Evolutionary conservation across 2,888 invertebrate species (phyloP), one percentile per base, ranked within the genome.

Genomic region (Pristionchus maxplancki): DNA sequence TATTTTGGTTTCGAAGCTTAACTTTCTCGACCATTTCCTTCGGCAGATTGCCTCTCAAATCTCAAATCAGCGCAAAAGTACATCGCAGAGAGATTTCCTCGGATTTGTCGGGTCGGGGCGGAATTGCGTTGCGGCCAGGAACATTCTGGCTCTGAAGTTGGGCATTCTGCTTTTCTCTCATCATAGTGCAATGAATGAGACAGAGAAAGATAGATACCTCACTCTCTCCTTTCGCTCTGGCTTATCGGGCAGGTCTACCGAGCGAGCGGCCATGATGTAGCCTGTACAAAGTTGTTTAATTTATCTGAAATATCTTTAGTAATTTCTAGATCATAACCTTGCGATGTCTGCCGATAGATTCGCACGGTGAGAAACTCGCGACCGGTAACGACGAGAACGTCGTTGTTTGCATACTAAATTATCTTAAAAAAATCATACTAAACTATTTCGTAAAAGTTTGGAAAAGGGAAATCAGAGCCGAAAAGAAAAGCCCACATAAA

Each of bases 1-100:
- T 9, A 44, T 44, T 44, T 44, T 44, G 44, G 44, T 44, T n/a
- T 44, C 11, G 44, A 44, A 44, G 44, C 44, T 11, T 44, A 40
- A 88, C 88, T 89, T 90, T 90, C 87, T 92, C 91, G 15, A 91
- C 91, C 20, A 92, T 31, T 34, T 91, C 34, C 74, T 90, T 91
- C 24, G 92, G 92, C 17, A 92, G 89, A 85, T 90, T 89, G 88
- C 92, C 92, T 81, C 90, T 90, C 82, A 92, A 71, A 89, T 81
- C 90, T 90, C 82, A 92, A 71, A 89, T 92, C 91, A 44, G 89
- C 92, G 4, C 89, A 88, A 91, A n/a, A 91, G 90, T 1, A 92
- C 92, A 86, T 92, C 92, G 24, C 90, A 88, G n/a, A 92, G 40
- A 13, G 92, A 91, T 17, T 89, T 89, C 11, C 58, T 24, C 1